A percentile compares a stretch with the other conserved stretches of the same genome.
Conservation (phyloP, 2,113 vertebrate species). For the Cottus gobio region DNA sequence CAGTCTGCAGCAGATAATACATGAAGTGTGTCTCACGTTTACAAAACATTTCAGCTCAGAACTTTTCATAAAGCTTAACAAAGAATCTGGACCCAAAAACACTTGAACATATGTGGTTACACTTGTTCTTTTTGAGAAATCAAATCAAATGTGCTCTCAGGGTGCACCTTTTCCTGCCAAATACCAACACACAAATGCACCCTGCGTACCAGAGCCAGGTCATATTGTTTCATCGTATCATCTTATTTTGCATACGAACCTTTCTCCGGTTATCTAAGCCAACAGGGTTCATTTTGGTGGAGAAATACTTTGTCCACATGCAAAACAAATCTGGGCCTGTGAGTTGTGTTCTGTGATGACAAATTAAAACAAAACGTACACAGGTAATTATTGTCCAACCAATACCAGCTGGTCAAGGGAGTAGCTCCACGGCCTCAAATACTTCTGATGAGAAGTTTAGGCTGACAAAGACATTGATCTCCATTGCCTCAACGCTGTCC, state of each 20-base stretch:
- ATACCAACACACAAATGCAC: constrained; percentile 4
- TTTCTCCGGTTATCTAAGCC: background rate
- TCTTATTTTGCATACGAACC: background rate
- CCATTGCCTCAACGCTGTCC: constrained; percentile 48
- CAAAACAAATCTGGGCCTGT: background rate
- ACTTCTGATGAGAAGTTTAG: constrained; percentile 75
- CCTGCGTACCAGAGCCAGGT: constrained; percentile 27
- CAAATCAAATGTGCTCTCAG: constrained; percentile 31
- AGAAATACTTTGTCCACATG: background rate
- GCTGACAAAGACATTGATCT: constrained; percentile 61
- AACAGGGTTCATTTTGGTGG: background rate
- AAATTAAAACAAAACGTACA: background rate
- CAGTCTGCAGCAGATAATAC: background rate
- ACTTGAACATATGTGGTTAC: constrained; percentile 29
- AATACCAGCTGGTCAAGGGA: constrained; percentile 55
- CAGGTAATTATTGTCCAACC: background rate
- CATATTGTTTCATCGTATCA: constrained; percentile 37
- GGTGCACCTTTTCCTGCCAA: constrained; percentile 17
- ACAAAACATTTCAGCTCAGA: background rate
- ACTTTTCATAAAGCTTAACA: background rate
- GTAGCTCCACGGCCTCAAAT: constrained; percentile 68
- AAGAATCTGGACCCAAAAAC: background rate
- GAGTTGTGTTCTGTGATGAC: background rate
- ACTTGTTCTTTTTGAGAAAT: constrained; percentile 35
- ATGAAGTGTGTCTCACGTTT: background rate